Evolutionary conservation across 2,113 vertebrate genomes (phyloP).

Genomic region (Stegastes partitus): DNA sequence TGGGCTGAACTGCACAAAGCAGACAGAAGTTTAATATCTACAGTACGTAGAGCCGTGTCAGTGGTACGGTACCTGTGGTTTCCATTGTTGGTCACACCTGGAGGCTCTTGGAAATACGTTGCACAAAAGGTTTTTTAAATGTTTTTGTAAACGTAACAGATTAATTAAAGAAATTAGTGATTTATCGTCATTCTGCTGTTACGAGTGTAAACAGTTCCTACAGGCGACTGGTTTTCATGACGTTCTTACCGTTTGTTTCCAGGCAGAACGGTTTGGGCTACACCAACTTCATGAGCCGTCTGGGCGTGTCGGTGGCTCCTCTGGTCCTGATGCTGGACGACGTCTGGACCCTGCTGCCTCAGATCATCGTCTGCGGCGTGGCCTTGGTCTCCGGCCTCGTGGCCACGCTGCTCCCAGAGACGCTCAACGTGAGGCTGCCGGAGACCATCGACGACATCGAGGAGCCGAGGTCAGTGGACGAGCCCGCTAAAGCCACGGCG

Average conservation of each 20-base stretch:
- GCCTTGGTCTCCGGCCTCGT: constrained; percentile 76
- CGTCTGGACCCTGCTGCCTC: constrained; percentile 83
- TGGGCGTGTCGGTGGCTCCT: constrained; percentile 86
- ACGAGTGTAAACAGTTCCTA: too few species aligned
- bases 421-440: constrained; percentile 77
- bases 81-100: too few species aligned
- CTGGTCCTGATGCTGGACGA: constrained; percentile 85
- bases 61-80: too few species aligned
- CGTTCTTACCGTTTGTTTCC: constrained; percentile 3
- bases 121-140: too few species aligned
- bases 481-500: background rate
- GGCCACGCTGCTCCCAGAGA: constrained; percentile 87
- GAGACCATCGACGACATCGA: constrained; percentile 89
- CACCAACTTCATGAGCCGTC: constrained; percentile 79
- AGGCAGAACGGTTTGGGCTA: constrained; percentile 88
- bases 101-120: too few species aligned
- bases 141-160: too few species aligned
- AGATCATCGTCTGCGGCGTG: constrained; percentile 77
- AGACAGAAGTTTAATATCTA: too few species aligned
- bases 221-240: too few species aligned
- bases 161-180: too few species aligned
- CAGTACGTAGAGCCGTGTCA: too few species aligned
- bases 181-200: too few species aligned
- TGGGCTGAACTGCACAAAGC: too few species aligned
- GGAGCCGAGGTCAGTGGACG: constrained; percentile 69